phyloP scores from a whole-genome alignment of 2,888 invertebrate species.

The Drosophila mayaguana region DNA sequence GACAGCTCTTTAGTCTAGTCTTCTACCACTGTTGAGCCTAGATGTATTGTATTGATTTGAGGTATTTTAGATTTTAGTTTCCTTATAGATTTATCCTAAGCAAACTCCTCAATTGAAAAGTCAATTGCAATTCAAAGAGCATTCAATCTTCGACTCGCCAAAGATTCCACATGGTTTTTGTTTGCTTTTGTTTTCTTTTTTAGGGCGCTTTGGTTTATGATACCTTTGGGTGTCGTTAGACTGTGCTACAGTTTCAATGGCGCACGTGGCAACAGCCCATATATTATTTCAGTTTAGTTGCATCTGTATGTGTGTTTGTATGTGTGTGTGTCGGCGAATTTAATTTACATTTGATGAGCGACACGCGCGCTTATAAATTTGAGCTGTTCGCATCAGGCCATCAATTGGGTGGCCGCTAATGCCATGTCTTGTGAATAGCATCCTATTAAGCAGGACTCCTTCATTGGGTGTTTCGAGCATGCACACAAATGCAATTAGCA shows the following conservation, averaged over 20 bases:
- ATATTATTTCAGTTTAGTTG: conserved; percentile 16
- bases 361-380: conserved; percentile 16
- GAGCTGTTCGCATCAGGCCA: neutral
- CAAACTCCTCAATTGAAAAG: too few relatives aligned
- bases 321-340: conserved; percentile 15
- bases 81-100: too few relatives aligned
- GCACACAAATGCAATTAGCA: conserved; percentile 13
- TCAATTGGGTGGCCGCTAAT: conserved; percentile 14
- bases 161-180: neutral
- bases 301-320: neutral
- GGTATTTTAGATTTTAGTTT: too few relatives aligned
- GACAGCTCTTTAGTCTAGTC: neutral
- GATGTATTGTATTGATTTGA: too few relatives aligned
- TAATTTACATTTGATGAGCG: conserved; percentile 52
- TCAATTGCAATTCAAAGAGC: neutral
- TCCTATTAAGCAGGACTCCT: neutral
- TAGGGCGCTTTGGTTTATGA: conserved; percentile 56
- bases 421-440: conserved; percentile 12
- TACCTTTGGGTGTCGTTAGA: conserved; percentile 76
- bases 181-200: conserved; percentile 21
- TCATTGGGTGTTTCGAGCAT: conserved; percentile 7
- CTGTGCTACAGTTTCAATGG: conserved; percentile 12
- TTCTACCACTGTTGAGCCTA: too few relatives aligned
- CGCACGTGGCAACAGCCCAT: conserved; percentile 20
- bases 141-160: neutral